phyloP scores from a whole-genome alignment of 1,140 invertebrate species.

The Caerostris darwini region DNA sequence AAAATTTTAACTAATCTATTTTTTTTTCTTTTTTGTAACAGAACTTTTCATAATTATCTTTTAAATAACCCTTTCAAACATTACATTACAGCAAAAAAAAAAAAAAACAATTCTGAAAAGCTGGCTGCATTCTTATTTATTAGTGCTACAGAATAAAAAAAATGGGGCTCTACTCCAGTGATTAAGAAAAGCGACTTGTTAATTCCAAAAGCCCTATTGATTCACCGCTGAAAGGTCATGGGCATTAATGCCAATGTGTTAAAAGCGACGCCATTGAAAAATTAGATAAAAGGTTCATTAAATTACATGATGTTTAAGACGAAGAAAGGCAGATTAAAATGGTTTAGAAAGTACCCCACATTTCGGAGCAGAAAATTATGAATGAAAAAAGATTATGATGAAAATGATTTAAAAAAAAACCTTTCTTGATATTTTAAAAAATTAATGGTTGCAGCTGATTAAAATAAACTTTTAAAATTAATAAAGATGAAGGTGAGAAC shows the following conservation, averaged over 20 bases:
- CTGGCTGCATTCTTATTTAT: background rate
- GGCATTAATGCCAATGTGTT: background rate
- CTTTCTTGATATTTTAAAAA: background rate
- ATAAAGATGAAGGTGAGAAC: no score
- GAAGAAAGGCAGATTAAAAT: background rate
- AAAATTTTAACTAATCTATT: no score
- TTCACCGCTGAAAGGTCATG: background rate
- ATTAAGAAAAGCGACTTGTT: background rate
- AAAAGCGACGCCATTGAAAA: background rate
- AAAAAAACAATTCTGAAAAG: background rate
- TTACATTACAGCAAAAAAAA: background rate
- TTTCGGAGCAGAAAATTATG: no score
- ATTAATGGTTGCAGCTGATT: background rate
- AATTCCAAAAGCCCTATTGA: background rate
- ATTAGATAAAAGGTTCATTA: background rate
- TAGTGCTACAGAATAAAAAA: background rate
- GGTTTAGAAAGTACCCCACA: background rate
- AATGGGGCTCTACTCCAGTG: background rate
- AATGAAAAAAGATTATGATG: no score
- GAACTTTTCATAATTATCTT: no score
- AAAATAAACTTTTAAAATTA: no score
- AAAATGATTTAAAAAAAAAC: no score
- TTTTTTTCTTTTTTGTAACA: no score
- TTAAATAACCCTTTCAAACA: no score
- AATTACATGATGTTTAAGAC: background rate